Percentiles rank a stretch among this genome's conserved stretches.
These are phyloP conservation scores for Empis livida DNA, from an alignment of 2,888 invertebrate species.

Conservation along the genomic window DNA sequence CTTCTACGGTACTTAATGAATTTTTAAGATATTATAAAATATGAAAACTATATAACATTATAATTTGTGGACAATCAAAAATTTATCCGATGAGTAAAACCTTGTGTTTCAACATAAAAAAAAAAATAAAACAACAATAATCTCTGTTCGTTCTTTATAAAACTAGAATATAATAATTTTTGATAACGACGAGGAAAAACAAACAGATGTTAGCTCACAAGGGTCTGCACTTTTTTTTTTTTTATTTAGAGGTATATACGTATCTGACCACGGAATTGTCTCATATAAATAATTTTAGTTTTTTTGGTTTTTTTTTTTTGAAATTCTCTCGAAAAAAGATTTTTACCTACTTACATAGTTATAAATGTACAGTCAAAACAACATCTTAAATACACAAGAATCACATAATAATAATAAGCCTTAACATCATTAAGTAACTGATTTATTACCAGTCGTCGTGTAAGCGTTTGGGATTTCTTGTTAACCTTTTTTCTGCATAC, in stretches of 20 bases:
- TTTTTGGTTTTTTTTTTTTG: not conserved
- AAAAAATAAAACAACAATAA: too few relatives aligned
- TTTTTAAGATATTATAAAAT: too few relatives aligned
- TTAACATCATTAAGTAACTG: constrained; percentile 38
- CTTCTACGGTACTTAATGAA: too few relatives aligned
- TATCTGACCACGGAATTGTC: constrained; percentile 4
- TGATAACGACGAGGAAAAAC: too few relatives aligned
- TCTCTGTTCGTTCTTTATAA: too few relatives aligned
- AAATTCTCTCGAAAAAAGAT: constrained; percentile 1
- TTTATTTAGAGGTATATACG: not conserved
- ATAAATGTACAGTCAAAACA: constrained; percentile 9
- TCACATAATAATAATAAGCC: constrained; percentile 18
- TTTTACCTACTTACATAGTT: not conserved
- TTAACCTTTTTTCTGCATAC: not conserved
- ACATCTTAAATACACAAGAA: constrained; percentile 6
- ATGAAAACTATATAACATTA: too few relatives aligned
- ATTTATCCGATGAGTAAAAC: too few relatives aligned
- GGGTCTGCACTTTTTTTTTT: not conserved
- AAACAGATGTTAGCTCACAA: too few relatives aligned
- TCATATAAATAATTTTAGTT: constrained; percentile 9
- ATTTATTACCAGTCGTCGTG: constrained; percentile 33
- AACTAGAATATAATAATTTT: too few relatives aligned
- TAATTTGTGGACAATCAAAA: too few relatives aligned
- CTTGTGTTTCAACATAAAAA: too few relatives aligned
- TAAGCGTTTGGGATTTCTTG: constrained; percentile 10